These are phyloP conservation scores for Saimiri boliviensis DNA, from an alignment of 2,113 vertebrate genomes.

Conservation along the genomic window DNA sequence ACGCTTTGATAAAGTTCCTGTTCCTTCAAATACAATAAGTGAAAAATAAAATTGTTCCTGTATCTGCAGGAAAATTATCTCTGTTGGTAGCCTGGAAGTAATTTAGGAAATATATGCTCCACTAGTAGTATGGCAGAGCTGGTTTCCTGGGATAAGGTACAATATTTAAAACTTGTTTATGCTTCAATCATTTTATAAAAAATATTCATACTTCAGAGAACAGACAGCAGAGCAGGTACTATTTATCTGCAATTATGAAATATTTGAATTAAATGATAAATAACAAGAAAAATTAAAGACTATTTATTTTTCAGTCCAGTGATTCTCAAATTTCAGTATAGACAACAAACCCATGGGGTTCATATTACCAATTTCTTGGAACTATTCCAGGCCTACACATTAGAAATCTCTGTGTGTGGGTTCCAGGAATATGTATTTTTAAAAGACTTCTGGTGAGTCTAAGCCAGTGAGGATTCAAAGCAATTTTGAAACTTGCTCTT, in stretches of 20 bases:
- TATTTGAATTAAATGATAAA: conserved; percentile 51
- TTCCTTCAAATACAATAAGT: not conserved
- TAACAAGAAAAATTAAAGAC: not conserved
- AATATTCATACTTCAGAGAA: not conserved
- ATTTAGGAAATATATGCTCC: conserved; percentile 6
- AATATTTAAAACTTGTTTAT: conserved; percentile 38
- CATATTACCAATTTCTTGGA: not conserved
- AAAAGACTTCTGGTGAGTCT: not conserved
- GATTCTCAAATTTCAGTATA: not conserved
- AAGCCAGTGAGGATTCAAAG: not conserved
- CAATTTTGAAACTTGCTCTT: not conserved
- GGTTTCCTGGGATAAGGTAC: conserved; percentile 20
- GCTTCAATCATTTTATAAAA: conserved; percentile 34
- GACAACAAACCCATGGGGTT: not conserved
- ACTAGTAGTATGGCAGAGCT: not conserved
- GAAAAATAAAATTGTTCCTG: not conserved
- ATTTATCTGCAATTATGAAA: conserved; percentile 25
- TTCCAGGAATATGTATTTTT: not conserved
- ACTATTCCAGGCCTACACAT: not conserved
- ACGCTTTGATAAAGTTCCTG: not conserved
- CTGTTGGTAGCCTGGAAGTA: conserved; percentile 2
- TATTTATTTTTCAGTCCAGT: not conserved
- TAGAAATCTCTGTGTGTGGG: not conserved
- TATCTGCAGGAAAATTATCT: conserved; percentile 26
- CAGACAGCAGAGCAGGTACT: not conserved